phyloP scores from a whole-genome alignment of 2,888 invertebrate genomes.

The Molanna angustata region DNA sequence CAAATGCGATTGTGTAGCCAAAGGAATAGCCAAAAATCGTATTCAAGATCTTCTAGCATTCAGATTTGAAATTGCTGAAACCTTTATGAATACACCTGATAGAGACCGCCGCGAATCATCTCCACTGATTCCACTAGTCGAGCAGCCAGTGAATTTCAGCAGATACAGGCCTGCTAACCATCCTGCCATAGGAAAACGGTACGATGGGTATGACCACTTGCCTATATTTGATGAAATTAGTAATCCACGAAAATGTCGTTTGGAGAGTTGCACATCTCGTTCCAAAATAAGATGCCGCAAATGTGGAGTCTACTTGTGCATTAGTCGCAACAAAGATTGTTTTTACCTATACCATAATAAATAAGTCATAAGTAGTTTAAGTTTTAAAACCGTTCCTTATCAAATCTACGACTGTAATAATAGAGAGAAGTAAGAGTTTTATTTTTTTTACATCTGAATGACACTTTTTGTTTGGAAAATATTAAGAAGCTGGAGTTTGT shows the following conservation, averaged over 20 bases:
- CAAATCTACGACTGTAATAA: too few relatives aligned
- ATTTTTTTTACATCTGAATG: too few relatives aligned
- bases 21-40: not conserved
- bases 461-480: too few relatives aligned
- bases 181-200: conserved; percentile 33
- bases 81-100: conserved; percentile 18
- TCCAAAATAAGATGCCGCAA: not conserved
- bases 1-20: conserved; percentile 23
- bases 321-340: not conserved
- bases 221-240: conserved; percentile 34
- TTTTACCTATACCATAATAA: too few relatives aligned
- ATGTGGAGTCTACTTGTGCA: not conserved
- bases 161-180: conserved; percentile 22
- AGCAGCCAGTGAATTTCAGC: too few relatives aligned
- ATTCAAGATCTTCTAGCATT: conserved; percentile 19
- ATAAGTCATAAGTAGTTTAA: too few relatives aligned
- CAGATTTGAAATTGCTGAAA: conserved; percentile 29
- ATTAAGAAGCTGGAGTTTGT: too few relatives aligned
- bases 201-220: conserved; percentile 35
- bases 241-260: conserved; percentile 33
- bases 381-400: too few relatives aligned
- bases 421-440: too few relatives aligned
- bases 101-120: not conserved
- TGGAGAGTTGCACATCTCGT: conserved; percentile 22
- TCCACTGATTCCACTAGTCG: too few relatives aligned